Evolutionary conservation across 30 jellyfish, hydroid and myxozoan genomes (phyloP).

Genomic region (Mastigias papua): DNA sequence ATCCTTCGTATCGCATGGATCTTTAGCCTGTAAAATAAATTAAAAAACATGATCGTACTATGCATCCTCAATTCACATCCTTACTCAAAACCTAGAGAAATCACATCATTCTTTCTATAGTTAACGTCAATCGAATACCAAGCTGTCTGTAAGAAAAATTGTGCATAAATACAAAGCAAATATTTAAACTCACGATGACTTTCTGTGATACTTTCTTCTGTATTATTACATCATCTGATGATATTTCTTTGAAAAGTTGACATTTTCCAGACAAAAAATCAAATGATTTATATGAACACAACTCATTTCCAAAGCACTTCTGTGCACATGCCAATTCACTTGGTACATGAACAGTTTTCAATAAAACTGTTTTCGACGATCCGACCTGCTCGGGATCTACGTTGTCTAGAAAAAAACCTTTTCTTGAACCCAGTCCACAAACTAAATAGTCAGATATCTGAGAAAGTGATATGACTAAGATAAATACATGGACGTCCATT

Average conservation of each 20-base stretch:
- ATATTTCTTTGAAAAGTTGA: not conserved
- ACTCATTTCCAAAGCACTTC: slow-evolving; percentile 15
- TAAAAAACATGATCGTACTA: not conserved
- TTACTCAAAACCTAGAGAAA: not conserved
- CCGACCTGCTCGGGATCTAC: not conserved
- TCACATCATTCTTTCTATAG: not conserved
- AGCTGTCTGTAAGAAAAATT: too few species aligned
- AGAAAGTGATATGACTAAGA: not conserved
- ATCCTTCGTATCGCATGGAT: not conserved
- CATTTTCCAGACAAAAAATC: not conserved
- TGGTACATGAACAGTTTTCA: slow-evolving; percentile 2
- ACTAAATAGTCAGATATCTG: not conserved
- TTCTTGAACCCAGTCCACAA: not conserved
- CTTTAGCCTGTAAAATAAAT: not conserved
- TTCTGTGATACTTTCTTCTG: not conserved
- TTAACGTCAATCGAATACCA: not conserved
- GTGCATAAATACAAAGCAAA: not conserved
- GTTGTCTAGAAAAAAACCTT: not conserved
- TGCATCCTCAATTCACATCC: not conserved
- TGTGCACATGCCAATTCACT: slow-evolving; percentile 34
- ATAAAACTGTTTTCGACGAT: not conserved
- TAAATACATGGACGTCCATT: too few species aligned
- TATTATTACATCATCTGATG: not conserved
- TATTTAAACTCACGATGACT: not conserved
- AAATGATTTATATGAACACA: not conserved